Conservation (phyloP, 2,797 vertebrate species). For the Gallinago stenura region DNA sequence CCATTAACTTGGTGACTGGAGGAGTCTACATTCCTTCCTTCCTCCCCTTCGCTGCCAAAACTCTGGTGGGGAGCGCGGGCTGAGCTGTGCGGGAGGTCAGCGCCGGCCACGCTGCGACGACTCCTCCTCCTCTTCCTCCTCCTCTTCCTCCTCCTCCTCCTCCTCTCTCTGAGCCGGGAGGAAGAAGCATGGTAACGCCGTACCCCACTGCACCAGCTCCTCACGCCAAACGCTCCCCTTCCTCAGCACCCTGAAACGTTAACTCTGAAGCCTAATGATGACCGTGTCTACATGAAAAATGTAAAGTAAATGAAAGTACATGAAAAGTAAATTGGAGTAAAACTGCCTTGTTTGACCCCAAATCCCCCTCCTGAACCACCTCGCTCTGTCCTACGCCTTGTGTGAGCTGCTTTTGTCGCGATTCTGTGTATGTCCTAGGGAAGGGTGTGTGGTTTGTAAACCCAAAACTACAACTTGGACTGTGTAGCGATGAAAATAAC, state of each 20-base stretch:
- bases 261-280: not conserved
- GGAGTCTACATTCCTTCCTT: constrained; percentile 64
- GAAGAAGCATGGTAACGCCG: fast-evolving
- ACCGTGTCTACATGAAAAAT: not conserved
- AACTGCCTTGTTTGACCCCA: not conserved
- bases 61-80: not conserved
- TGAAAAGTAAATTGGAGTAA: not conserved
- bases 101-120: fast-evolving
- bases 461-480: not conserved
- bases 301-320: not conserved
- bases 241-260: not conserved
- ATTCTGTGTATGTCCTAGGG: not conserved
- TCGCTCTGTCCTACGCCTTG: not conserved
- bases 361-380: not conserved
- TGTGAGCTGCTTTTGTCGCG: not conserved
- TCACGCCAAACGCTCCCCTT: fast-evolving
- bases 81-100: not conserved
- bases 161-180: not conserved
- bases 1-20: constrained; percentile 44
- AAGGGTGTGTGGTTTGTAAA: fast-evolving
- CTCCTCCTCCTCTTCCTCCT: not conserved
- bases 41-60: constrained; percentile 19
- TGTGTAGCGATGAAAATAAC: fast-evolving
- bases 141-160: not conserved
- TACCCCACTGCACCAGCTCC: fast-evolving